phyloP scores from a whole-genome alignment of 1,140 invertebrate genomes.

The Nomia melanderi region DNA sequence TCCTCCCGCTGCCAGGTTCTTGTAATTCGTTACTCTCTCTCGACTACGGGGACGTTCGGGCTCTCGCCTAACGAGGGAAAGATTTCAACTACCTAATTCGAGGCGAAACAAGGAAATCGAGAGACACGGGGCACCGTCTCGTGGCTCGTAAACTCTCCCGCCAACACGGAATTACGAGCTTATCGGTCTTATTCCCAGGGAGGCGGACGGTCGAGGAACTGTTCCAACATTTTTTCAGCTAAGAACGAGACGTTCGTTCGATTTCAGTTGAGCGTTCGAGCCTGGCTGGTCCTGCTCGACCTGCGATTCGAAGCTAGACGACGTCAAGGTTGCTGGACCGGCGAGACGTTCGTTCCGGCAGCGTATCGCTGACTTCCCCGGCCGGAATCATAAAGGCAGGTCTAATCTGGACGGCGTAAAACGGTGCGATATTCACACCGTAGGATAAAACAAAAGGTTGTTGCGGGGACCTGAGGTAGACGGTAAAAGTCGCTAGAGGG shows the following conservation, averaged over 20 bases:
- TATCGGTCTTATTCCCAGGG: background rate
- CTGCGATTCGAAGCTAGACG: background rate
- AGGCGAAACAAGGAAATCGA: slow-evolving; percentile 20
- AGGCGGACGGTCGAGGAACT: background rate
- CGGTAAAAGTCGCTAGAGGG: slow-evolving; percentile 51
- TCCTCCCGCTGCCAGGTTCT: slow-evolving; percentile 6
- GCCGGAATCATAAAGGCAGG: slow-evolving; percentile 65
- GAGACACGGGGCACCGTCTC: background rate
- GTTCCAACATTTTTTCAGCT: background rate
- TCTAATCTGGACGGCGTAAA: slow-evolving; percentile 72
- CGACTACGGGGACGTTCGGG: background rate
- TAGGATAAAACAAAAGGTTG: slow-evolving; percentile 75
- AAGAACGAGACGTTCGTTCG: background rate
- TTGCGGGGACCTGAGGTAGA: slow-evolving; percentile 56
- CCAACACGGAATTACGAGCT: slow-evolving; percentile 3
- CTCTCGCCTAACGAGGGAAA: slow-evolving; percentile 40
- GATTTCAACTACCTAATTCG: slow-evolving; percentile 43
- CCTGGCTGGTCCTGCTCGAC: too few relatives aligned
- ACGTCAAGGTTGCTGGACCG: background rate
- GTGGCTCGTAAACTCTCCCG: slow-evolving; percentile 1
- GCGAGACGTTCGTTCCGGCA: background rate
- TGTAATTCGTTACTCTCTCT: slow-evolving; percentile 45
- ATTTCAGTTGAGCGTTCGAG: background rate
- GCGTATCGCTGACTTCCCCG: slow-evolving; percentile 28
- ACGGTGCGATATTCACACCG: slow-evolving; percentile 76